Evolutionary conservation across 2,113 vertebrate genomes (phyloP).

Genomic region (Macquaria australasica): DNA sequence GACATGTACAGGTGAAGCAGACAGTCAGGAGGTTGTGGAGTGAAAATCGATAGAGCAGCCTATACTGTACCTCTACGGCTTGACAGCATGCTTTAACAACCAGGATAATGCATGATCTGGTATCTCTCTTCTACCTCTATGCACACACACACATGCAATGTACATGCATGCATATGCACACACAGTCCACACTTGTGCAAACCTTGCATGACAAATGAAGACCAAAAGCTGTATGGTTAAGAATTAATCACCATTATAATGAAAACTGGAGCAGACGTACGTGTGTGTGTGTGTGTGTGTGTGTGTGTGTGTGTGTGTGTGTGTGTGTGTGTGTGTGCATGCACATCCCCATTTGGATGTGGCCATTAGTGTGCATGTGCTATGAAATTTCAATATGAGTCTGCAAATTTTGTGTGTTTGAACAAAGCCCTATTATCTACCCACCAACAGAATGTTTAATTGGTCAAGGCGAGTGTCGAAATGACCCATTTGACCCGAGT

Average conservation of each 20-base stretch:
- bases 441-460: conserved; percentile 54
- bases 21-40: conserved; percentile 23
- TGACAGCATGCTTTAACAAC: conserved; percentile 28
- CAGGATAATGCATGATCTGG: conserved; percentile 29
- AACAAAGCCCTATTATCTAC: conserved; percentile 29
- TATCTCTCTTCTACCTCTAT: not conserved
- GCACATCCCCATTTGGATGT: not conserved
- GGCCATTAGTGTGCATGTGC: conserved; percentile 8
- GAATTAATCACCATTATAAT: conserved; percentile 32
- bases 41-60: conserved; percentile 27
- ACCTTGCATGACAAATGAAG: conserved; percentile 2
- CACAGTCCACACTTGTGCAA: not conserved
- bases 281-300: not conserved
- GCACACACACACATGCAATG: not conserved
- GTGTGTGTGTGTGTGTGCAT: not conserved
- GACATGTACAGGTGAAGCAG: conserved; percentile 10
- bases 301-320: not conserved
- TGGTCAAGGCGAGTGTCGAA: conserved; percentile 46
- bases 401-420: conserved; percentile 1
- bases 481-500: conserved; percentile 56
- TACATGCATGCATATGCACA: not conserved
- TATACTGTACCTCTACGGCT: not conserved
- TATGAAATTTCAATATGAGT: not conserved
- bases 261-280: conserved; percentile 17
- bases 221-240: not conserved